Base-by-base conservation (phyloP, 2,113 vertebrate species). In the Hydropotes inermis region DNA sequence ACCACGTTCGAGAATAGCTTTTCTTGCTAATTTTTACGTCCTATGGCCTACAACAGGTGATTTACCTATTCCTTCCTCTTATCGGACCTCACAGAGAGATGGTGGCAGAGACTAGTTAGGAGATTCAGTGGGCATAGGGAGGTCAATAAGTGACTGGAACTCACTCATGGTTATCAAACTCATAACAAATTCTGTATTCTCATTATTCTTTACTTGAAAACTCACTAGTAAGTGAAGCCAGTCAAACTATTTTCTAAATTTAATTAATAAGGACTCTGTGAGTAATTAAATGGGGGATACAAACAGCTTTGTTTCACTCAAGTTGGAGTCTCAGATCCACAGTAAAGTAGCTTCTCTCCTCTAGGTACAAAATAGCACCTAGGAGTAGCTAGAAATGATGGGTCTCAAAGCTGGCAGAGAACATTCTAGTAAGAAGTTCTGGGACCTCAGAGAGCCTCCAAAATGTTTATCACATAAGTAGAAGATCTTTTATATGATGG, bases 301-400 rank as follows among this genome's bases (percentile, higher is more conserved):
- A 27, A 52, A 55, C n/a, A 82, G 9, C 27, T 89, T 64, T 45
- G 27, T 86, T 60, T 95, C 23, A 16, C 36, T 96, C 17, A 25
- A 36, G 23, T 15, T 93, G 60, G 14, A 89, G 21, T 92, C 57
- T 87, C 3, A 81, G 84, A 84, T 84, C 17, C 76, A 54, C 7
- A 84, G 23, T 52, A 54, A 96, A 85, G 39, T 39, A 52, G 43
- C 25, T 67, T 96, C 19, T 95, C 43, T 86, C 88, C 47, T 86
- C 78, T 43, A 54, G 84, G 54, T 50, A 67, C 27, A 87, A 86
- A 67, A 86, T 1, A 83, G 57, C 39, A 87, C 57, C 45, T 84
- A 30, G 25, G 86, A 88, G 33, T 2, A 83, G 43, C 39, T 74
- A 39, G 58, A 82, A 81, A 91, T 4, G 25, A 43, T 1, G 87